These are phyloP conservation scores for Hemaris fuciformis DNA, from an alignment of 2,888 invertebrate species.

Conservation along the genomic window DNA sequence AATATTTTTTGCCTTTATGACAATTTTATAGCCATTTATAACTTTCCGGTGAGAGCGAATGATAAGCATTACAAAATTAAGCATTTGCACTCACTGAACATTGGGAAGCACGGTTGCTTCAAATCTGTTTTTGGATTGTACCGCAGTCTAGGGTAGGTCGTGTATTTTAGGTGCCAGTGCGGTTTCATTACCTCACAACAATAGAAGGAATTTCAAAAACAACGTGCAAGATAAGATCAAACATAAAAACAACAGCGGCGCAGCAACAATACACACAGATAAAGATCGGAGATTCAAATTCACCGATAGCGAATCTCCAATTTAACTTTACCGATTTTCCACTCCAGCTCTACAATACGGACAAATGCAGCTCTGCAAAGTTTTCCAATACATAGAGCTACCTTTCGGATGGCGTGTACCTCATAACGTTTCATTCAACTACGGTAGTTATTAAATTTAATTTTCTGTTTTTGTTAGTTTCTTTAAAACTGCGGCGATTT, in stretches of 20 bases:
- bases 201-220: neutral
- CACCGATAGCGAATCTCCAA: conserved; percentile 56
- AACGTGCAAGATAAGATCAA: neutral
- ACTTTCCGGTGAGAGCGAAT: no score
- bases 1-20: no score
- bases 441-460: neutral
- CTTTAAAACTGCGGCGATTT: no score
- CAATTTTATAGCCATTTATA: no score
- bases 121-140: no score
- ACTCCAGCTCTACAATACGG: conserved; percentile 26
- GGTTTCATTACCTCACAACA: no score
- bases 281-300: conserved; percentile 42
- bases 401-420: neutral
- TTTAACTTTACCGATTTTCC: conserved; percentile 60
- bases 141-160: no score
- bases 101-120: no score
- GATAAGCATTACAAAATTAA: no score
- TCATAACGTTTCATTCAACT: neutral
- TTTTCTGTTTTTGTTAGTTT: neutral
- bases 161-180: no score
- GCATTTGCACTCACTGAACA: no score
- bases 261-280: neutral
- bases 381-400: conserved; percentile 56
- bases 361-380: conserved; percentile 29
- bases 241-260: neutral